Evolutionary conservation across 2,888 invertebrate genomes (phyloP).

Genomic region (Nomada flava): DNA sequence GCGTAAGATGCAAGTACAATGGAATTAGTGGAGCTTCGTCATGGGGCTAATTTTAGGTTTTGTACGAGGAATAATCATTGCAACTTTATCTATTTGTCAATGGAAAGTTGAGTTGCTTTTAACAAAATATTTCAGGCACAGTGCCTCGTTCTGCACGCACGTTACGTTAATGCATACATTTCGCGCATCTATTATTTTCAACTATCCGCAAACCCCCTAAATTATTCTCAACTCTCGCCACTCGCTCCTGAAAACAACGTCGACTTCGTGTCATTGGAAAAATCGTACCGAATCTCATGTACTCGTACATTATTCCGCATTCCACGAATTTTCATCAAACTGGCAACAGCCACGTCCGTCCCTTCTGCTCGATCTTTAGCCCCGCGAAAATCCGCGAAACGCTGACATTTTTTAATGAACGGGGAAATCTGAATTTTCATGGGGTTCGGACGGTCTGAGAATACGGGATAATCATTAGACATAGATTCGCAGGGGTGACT

Average conservation of each 20-base stretch:
- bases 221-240: background rate
- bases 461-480: constrained; percentile 78
- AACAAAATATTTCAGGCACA: constrained; percentile 7
- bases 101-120: background rate
- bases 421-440: constrained; percentile 59
- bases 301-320: background rate
- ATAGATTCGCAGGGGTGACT: constrained; percentile 79
- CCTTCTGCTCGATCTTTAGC: constrained; percentile 20
- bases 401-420: constrained; percentile 69
- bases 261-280: too few species aligned
- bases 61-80: too few species aligned
- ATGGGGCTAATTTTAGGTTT: background rate
- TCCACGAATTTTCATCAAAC: background rate
- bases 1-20: background rate
- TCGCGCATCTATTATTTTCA: background rate
- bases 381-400: constrained; percentile 16
- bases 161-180: background rate
- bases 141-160: background rate
- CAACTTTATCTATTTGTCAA: too few species aligned
- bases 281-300: background rate
- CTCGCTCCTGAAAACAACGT: background rate
- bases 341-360: background rate
- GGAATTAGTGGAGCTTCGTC: too few species aligned
- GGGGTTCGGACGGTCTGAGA: constrained; percentile 59
- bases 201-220: background rate